These are phyloP conservation scores for Acromyrmex heyeri DNA, from an alignment of 1,140 invertebrate genomes.

Conservation along the genomic window DNA sequence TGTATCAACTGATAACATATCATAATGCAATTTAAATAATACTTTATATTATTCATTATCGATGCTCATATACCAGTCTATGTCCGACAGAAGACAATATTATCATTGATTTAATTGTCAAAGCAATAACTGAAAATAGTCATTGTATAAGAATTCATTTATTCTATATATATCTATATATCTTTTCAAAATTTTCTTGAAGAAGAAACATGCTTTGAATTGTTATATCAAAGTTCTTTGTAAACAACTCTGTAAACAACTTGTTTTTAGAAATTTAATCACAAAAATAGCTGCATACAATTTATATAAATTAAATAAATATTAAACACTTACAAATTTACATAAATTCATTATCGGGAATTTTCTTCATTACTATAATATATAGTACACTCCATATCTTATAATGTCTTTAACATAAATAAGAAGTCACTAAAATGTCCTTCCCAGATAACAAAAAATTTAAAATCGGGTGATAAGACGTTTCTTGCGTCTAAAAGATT, in stretches of 20 bases:
- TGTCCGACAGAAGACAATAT: background rate
- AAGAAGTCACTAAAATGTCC: too few relatives aligned
- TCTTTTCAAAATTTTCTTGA: slow-evolving; percentile 18
- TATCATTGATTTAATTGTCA: slow-evolving; percentile 12
- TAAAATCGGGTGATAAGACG: too few relatives aligned
- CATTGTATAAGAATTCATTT: background rate
- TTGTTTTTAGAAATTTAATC: slow-evolving; percentile 3
- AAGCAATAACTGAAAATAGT: background rate
- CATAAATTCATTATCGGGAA: background rate
- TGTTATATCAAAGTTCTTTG: background rate
- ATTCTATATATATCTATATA: background rate
- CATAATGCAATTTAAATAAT: background rate
- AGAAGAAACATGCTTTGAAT: slow-evolving; percentile 14
- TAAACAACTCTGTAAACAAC: background rate
- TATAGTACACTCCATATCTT: background rate
- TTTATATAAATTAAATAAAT: background rate
- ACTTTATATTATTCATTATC: slow-evolving; percentile 3
- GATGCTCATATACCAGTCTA: background rate
- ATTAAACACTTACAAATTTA: background rate
- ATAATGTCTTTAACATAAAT: too few relatives aligned
- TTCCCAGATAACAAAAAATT: too few relatives aligned
- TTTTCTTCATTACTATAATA: background rate
- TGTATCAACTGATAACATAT: slow-evolving; percentile 21
- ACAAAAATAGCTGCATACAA: background rate
- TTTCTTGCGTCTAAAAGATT: too few relatives aligned